Conservation (phyloP, 2,797 vertebrate species). For the Anniella stebbinsi region DNA sequence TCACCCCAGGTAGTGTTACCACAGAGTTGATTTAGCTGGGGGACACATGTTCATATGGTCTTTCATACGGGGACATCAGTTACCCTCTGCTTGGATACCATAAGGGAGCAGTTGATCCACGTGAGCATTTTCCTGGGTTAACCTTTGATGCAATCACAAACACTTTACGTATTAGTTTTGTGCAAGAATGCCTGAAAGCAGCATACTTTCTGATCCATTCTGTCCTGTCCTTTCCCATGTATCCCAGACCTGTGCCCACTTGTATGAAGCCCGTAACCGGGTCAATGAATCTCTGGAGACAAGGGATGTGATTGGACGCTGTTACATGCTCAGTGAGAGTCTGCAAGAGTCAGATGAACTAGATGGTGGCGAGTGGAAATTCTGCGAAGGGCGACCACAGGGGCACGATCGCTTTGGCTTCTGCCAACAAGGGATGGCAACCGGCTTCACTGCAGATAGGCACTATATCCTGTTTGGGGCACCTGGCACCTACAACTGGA, state of each 20-base stretch:
- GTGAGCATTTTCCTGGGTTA: not conserved
- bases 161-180: not conserved
- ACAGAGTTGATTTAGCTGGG: not conserved
- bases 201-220: not conserved
- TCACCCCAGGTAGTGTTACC: not conserved
- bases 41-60: not conserved
- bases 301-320: constrained; percentile 92
- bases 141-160: not conserved
- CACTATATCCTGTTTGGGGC: constrained; percentile 94
- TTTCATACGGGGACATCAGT: too few species aligned
- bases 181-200: not conserved
- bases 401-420: constrained; percentile 95
- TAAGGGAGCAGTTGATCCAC: not conserved
- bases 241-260: constrained; percentile 90
- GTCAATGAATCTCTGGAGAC: constrained; percentile 90
- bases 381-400: constrained; percentile 92
- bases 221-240: not conserved
- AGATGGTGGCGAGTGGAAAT: constrained; percentile 96
- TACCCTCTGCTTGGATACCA: not conserved
- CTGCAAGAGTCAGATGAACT: constrained; percentile 87
- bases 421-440: constrained; percentile 95
- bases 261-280: constrained; percentile 91
- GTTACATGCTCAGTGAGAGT: constrained; percentile 94
- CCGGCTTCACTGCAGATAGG: constrained; percentile 92
- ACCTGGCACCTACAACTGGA: constrained; percentile 97